Conservation (phyloP, 1,140 invertebrate genomes). For the Drosophila setifemur region DNA sequence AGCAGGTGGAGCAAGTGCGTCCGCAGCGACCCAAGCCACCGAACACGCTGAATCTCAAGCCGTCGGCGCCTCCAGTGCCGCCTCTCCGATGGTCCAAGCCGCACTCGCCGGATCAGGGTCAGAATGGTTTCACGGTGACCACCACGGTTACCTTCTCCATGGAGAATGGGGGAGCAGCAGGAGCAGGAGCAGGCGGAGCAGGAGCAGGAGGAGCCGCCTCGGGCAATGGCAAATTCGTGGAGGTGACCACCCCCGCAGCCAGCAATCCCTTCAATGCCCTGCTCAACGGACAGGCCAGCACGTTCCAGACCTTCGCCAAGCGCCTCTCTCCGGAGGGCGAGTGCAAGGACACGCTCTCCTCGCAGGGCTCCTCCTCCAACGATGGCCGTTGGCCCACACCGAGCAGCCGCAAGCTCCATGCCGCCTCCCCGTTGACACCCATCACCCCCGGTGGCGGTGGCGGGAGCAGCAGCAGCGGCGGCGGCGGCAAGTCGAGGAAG, state of each 20-base stretch:
- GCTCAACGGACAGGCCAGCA: conserved; percentile 66
- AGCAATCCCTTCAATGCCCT: conserved; percentile 70
- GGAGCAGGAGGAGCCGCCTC: neutral
- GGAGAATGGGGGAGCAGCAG: conserved; percentile 81
- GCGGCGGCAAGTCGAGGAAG: conserved; percentile 62
- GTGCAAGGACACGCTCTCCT: conserved; percentile 83
- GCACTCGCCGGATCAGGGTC: conserved; percentile 82
- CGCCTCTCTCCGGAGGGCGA: conserved; percentile 84
- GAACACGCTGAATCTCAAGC: conserved; percentile 89
- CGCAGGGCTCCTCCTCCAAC: conserved; percentile 83
- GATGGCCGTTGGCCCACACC: conserved; percentile 76
- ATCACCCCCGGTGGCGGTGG: neutral
- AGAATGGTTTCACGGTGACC: conserved; percentile 87
- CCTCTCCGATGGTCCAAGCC: conserved; percentile 87
- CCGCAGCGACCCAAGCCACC: conserved; percentile 90
- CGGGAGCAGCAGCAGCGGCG: conserved; percentile 20
- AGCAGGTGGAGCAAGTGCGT: conserved; percentile 80
- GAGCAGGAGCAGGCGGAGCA: neutral
- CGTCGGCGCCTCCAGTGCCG: conserved; percentile 86
- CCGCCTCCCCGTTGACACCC: conserved; percentile 60
- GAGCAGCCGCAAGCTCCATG: conserved; percentile 60
- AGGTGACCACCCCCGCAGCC: conserved; percentile 78
- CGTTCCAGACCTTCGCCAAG: conserved; percentile 82
- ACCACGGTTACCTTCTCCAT: conserved; percentile 92
- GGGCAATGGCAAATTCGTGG: conserved; percentile 51